phyloP scores from a whole-genome alignment of 1,140 invertebrate species.

The Neotoxoptera formosana region DNA sequence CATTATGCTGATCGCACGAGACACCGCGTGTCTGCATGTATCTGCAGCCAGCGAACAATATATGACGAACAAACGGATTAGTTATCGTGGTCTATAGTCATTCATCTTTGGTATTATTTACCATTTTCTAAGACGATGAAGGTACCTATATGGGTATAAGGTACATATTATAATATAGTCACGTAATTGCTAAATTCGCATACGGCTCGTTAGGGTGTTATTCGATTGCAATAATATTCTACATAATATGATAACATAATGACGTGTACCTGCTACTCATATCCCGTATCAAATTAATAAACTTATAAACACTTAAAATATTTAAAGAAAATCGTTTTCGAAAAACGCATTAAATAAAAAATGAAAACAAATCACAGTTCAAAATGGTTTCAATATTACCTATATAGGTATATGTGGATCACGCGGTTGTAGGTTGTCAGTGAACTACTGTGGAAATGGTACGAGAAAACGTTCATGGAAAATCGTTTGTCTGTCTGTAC shows the following conservation, averaged over 20 bases:
- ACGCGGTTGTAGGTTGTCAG: neutral
- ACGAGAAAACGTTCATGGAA: neutral
- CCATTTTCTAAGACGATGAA: neutral
- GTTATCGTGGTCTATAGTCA: neutral
- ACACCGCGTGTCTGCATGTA: neutral
- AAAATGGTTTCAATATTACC: neutral
- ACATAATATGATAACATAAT: neutral
- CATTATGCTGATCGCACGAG: neutral
- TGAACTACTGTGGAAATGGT: neutral
- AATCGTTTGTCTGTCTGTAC: neutral
- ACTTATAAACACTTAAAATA: neutral
- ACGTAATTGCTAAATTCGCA: neutral
- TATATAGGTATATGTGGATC: neutral
- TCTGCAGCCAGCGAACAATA: neutral
- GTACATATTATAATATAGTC: neutral
- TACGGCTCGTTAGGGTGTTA: neutral
- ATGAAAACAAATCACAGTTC: neutral
- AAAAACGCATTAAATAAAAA: conserved; percentile 10
- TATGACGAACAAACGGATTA: neutral
- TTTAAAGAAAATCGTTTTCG: neutral
- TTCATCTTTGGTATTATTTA: neutral
- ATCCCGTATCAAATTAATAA: neutral
- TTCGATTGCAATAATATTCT: neutral
- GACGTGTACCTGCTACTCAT: neutral
- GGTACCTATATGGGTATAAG: too few relatives aligned